Conservation (phyloP, 2,113 vertebrate species). For the Panurus biarmicus region DNA sequence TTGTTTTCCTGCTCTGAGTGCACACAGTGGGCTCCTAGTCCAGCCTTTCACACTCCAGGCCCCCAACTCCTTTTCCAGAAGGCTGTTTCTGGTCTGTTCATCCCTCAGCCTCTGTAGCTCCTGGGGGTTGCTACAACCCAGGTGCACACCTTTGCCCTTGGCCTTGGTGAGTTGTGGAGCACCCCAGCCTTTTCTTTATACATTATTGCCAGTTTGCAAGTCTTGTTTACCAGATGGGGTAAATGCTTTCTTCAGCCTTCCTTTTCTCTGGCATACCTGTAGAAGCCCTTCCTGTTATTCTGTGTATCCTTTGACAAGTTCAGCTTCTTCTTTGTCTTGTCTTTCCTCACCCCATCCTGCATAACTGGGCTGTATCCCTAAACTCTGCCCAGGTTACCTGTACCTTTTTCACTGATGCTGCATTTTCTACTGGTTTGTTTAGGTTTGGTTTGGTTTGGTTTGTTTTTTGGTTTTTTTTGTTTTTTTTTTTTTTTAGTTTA, state of each 20-base stretch:
- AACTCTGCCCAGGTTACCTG: not conserved
- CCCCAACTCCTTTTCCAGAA: not conserved
- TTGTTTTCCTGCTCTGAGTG: too few relatives aligned
- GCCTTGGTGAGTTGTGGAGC: not conserved
- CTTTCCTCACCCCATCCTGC: not conserved
- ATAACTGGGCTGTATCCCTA: not conserved
- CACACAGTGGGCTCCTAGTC: accelerated
- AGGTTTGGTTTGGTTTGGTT: too few relatives aligned
- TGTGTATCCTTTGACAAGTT: not conserved
- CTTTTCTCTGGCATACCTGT: not conserved
- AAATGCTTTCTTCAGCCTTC: not conserved
- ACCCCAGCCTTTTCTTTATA: not conserved
- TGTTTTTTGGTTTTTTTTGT: too few relatives aligned
- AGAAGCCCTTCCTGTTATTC: not conserved
- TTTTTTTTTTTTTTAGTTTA: not conserved
- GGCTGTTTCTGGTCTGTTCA: not conserved
- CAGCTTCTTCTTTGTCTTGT: not conserved
- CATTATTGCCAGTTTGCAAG: not conserved
- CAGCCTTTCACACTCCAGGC: not conserved
- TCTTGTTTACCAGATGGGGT: not conserved
- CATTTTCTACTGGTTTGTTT: not conserved
- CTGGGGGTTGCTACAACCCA: not conserved
- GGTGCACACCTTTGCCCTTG: not conserved
- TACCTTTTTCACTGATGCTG: not conserved
- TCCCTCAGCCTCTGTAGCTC: not conserved